phyloP scores from a whole-genome alignment of 2,888 invertebrate species.

The Anaspis maculata region DNA sequence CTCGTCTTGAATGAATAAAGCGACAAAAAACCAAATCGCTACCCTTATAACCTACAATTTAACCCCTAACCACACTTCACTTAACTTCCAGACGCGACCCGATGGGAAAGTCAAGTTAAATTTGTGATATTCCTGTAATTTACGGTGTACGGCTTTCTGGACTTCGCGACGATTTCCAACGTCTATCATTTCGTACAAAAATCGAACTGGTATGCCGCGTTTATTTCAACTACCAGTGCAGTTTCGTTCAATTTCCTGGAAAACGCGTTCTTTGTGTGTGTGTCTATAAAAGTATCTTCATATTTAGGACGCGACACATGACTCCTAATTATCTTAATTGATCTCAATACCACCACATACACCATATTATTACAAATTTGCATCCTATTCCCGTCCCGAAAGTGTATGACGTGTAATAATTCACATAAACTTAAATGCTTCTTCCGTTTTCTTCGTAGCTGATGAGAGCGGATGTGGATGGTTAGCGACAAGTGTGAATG shows the following conservation, averaged over 20 bases:
- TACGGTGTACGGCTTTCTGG: too few species aligned
- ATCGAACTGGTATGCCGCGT: conserved; percentile 5
- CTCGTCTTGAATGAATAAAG: conserved; percentile 24
- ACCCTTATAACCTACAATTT: conserved; percentile 21
- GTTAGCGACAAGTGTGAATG: conserved; percentile 38
- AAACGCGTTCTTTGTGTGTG: too few species aligned
- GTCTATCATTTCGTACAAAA: conserved; percentile 10
- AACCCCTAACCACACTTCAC: conserved; percentile 9
- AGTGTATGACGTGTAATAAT: too few species aligned
- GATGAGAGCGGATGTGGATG: conserved; percentile 35
- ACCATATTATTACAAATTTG: too few species aligned
- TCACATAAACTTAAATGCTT: conserved; percentile 38
- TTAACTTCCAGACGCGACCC: conserved; percentile 10
- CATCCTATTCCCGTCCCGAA: too few species aligned
- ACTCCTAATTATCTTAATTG: too few species aligned
- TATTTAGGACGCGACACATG: too few species aligned
- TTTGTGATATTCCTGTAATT: conserved; percentile 9
- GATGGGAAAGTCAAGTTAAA: too few species aligned
- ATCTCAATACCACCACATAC: too few species aligned
- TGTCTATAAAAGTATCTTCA: too few species aligned
- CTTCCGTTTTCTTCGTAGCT: conserved; percentile 41
- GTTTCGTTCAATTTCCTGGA: too few species aligned
- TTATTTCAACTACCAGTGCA: too few species aligned
- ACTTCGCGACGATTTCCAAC: conserved; percentile 2
- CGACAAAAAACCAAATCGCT: conserved; percentile 26